phyloP scores from a whole-genome alignment of 2,888 invertebrate species.

The Eupithecia insigniata region DNA sequence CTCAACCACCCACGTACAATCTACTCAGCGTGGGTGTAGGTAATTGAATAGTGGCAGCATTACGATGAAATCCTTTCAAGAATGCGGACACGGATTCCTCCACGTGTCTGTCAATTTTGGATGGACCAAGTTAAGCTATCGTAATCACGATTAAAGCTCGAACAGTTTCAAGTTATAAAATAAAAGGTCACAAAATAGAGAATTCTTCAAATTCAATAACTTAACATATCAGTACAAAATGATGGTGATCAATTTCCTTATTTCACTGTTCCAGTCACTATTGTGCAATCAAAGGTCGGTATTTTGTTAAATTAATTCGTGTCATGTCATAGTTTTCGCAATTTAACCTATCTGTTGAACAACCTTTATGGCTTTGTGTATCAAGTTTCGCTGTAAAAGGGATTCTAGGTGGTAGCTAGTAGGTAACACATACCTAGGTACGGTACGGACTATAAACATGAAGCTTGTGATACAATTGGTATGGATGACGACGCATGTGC shows the following conservation, averaged over 20 bases:
- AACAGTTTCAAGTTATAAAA: background rate
- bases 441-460: background rate
- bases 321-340: no score
- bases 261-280: no score
- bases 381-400: slow-evolving; percentile 32
- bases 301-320: background rate
- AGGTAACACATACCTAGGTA: background rate
- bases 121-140: background rate
- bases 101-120: slow-evolving; percentile 12
- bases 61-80: slow-evolving; percentile 28
- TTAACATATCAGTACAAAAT: no score
- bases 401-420: slow-evolving; percentile 17
- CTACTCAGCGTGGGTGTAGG: slow-evolving; percentile 24
- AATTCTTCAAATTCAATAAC: no score
- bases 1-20: slow-evolving; percentile 30
- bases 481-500: slow-evolving; percentile 68
- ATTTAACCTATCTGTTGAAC: background rate
- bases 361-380: slow-evolving; percentile 24
- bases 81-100: slow-evolving; percentile 30
- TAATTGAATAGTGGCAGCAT: slow-evolving; percentile 33
- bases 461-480: slow-evolving; percentile 52
- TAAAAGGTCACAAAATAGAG: no score
- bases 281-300: no score
- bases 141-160: background rate
- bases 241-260: no score